These are phyloP conservation scores for Archocentrus centrarchus DNA, from an alignment of 2,113 vertebrate species.

Conservation along the genomic window DNA sequence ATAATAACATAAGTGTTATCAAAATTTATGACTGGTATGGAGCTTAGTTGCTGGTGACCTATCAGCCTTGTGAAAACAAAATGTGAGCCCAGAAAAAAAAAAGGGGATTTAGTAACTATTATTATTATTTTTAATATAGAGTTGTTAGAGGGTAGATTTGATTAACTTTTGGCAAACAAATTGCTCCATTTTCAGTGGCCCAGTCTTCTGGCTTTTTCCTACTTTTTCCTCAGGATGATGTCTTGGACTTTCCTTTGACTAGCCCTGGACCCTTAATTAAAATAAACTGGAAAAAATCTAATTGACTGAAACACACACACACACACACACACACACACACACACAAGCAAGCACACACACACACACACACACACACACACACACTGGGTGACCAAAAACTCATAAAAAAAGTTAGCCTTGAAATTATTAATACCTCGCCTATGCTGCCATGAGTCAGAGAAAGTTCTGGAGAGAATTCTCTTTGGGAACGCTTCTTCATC, in stretches of 20 bases:
- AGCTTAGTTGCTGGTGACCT: neutral
- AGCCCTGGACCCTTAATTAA: neutral
- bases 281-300: neutral
- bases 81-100: neutral
- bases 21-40: neutral
- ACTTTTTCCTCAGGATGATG: neutral
- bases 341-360: neutral
- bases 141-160: neutral
- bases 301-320: neutral
- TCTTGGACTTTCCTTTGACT: neutral
- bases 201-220: neutral
- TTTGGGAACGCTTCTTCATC: slow-evolving; percentile 56
- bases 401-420: slow-evolving; percentile 50
- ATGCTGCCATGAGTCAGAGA: slow-evolving; percentile 55
- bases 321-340: neutral
- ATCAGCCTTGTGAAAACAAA: neutral
- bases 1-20: neutral
- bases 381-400: slow-evolving; percentile 43
- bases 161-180: neutral
- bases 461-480: slow-evolving; percentile 67
- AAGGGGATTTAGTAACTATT: neutral
- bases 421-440: slow-evolving; percentile 62
- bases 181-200: neutral
- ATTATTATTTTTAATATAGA: neutral
- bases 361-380: neutral